phyloP scores from a whole-genome alignment of 2,888 invertebrate species.

The Augochlorella aurata region DNA sequence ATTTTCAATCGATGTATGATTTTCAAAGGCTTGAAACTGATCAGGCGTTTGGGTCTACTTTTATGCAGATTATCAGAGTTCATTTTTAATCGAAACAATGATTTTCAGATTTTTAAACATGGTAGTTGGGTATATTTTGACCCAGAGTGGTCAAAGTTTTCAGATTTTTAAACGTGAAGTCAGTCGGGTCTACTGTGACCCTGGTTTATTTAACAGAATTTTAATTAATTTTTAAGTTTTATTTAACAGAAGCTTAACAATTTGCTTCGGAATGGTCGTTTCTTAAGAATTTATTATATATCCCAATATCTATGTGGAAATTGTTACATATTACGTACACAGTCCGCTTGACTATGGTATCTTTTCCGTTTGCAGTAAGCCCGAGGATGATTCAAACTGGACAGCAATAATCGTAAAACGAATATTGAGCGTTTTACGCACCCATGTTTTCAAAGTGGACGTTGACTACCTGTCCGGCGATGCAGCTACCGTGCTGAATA shows the following conservation, averaged over 20 bases:
- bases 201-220: too few relatives aligned
- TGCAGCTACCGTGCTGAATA: conserved; percentile 11
- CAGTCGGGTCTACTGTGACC: too few relatives aligned
- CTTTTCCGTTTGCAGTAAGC: conserved; percentile 61
- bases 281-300: too few relatives aligned
- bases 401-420: conserved; percentile 84
- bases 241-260: too few relatives aligned
- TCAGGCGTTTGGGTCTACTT: not conserved
- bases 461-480: conserved; percentile 71
- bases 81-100: not conserved
- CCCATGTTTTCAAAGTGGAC: conserved; percentile 87
- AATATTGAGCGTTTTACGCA: conserved; percentile 84
- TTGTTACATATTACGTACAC: too few relatives aligned
- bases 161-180: too few relatives aligned
- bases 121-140: not conserved
- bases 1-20: not conserved
- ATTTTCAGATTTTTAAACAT: not conserved
- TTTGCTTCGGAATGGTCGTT: too few relatives aligned
- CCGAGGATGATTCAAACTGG: conserved; percentile 84
- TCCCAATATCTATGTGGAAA: too few relatives aligned
- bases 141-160: not conserved
- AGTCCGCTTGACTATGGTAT: too few relatives aligned
- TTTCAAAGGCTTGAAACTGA: not conserved
- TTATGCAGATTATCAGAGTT: not conserved
- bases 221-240: too few relatives aligned